These are phyloP conservation scores for Sarcophaga peregrina DNA, from an alignment of 1,140 invertebrate species.

Conservation along the genomic window DNA sequence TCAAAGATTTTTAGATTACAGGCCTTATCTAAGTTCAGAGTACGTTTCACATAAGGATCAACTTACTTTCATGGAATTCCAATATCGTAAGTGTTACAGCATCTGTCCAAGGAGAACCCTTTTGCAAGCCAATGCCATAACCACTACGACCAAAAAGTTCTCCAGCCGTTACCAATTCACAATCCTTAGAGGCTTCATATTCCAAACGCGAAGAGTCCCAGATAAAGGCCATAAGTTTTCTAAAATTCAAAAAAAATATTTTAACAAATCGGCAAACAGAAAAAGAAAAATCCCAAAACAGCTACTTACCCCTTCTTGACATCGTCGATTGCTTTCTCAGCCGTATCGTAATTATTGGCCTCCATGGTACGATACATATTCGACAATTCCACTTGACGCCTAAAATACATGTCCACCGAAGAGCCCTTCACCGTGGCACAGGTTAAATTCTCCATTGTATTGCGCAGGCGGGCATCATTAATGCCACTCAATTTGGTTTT, in stretches of 20 bases:
- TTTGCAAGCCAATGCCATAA: conserved; percentile 95
- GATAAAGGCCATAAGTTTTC: conserved; percentile 97
- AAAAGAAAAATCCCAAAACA: not conserved
- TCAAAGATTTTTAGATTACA: not conserved
- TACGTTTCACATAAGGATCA: not conserved
- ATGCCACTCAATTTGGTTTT: conserved; percentile 98
- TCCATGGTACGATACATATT: conserved; percentile 99
- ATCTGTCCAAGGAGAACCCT: conserved; percentile 96
- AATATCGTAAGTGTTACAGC: conserved; percentile 92
- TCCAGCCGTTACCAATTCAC: conserved; percentile 96
- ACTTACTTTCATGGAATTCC: conserved; percentile 95
- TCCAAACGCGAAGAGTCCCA: conserved; percentile 98
- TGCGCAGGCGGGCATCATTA: conserved; percentile 95
- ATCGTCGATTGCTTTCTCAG: conserved; percentile 93
- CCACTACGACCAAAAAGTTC: conserved; percentile 97
- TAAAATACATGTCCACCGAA: conserved; percentile 97
- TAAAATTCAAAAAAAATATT: conserved; percentile 59
- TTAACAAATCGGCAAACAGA: not conserved
- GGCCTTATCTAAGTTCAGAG: not conserved
- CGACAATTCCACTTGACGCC: conserved; percentile 95
- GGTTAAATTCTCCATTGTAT: conserved; percentile 98
- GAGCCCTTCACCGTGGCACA: conserved; percentile 97
- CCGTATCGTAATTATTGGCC: conserved; percentile 93
- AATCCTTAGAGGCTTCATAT: conserved; percentile 97
- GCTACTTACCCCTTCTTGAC: conserved; percentile 81